Evolutionary conservation across 2,888 invertebrate genomes (phyloP), one percentile per base, ranked within the genome.

Genomic region (Syrphus vitripennis): DNA sequence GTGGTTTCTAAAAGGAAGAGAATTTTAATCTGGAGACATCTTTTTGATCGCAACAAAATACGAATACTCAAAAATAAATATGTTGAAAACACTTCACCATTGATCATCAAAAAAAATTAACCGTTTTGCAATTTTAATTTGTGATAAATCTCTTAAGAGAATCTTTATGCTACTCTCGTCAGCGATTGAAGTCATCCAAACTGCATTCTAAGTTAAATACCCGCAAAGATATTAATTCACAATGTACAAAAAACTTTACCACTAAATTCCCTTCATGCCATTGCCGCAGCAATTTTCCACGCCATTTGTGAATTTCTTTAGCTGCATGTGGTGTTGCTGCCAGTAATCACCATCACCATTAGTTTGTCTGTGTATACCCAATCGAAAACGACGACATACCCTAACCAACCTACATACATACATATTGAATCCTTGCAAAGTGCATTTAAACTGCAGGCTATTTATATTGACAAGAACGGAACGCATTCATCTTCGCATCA

Each of bases 401-500:
- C n/a, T n/a, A n/a, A n/a, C n/a, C n/a, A n/a, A n/a, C n/a, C 9
- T 16, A 9, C 42, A 16, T 45, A 42, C 48, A 16, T 70, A 9
- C 6, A 57, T 10, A 21, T 37, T 70, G 74, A 24, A 71, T 75
- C 65, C 75, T 76, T 71, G 14, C 53, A 37, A 2, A 59, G 65
- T 31, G 71, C 83, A 77, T 48, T 59, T 65, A 57, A 53, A 57
- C 31, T 63, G 40, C 71, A 45, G n/a, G 31, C 67, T 63, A 50
- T 72, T 29, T 59, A 59, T 21, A 59, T 37, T 59, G 21, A 65
- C 79, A 83, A 70, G 69, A 80, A 71, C 70, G 81, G 50, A 72
- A 81, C 61, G 76, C 84, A 81, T 84, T 84, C 42, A 80, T 84
- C 81, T 84, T 84, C 81, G 34, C 81, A 63, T 61, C 76, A 81